Evolutionary conservation across 2,888 invertebrate species (phyloP).

Genomic region (Mycalesis mineus): DNA sequence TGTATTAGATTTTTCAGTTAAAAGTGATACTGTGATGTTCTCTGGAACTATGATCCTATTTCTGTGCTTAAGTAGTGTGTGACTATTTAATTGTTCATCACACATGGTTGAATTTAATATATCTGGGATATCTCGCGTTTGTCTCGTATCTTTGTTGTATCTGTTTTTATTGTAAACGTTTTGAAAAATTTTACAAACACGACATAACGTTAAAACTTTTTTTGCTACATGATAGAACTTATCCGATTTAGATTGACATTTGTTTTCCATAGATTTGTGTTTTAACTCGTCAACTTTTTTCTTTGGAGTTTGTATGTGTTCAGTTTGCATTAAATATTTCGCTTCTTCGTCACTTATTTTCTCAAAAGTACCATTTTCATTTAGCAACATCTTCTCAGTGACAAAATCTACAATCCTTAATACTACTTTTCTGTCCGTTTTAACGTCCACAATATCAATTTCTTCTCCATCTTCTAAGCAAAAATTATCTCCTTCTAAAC

Average conservation of each 20-base stretch:
- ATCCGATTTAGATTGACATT: slow-evolving; percentile 25
- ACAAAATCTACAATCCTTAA: slow-evolving; percentile 76
- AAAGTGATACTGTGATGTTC: slow-evolving; percentile 58
- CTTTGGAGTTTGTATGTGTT: slow-evolving; percentile 32
- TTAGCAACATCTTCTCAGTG: slow-evolving; percentile 76
- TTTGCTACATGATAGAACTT: slow-evolving; percentile 51
- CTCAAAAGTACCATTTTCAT: slow-evolving; percentile 71
- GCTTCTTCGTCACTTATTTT: slow-evolving; percentile 70
- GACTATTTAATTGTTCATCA: slow-evolving; percentile 46
- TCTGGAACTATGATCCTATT: slow-evolving; percentile 63
- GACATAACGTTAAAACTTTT: slow-evolving; percentile 53
- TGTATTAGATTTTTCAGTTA: slow-evolving; percentile 55
- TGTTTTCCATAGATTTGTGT: not conserved
- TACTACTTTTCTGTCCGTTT: slow-evolving; percentile 69
- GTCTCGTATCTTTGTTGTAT: slow-evolving; percentile 30
- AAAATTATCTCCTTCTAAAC: slow-evolving; percentile 59
- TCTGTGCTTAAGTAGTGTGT: slow-evolving; percentile 42
- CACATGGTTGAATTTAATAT: slow-evolving; percentile 67
- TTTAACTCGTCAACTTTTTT: not conserved
- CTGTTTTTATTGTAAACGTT: slow-evolving; percentile 33
- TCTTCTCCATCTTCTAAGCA: slow-evolving; percentile 69
- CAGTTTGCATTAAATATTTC: slow-evolving; percentile 54
- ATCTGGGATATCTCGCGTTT: slow-evolving; percentile 60
- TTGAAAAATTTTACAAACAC: slow-evolving; percentile 52
- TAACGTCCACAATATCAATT: slow-evolving; percentile 66